Conservation (phyloP, 2,797 vertebrate genomes). For the Eupleurogrammus muticus region DNA sequence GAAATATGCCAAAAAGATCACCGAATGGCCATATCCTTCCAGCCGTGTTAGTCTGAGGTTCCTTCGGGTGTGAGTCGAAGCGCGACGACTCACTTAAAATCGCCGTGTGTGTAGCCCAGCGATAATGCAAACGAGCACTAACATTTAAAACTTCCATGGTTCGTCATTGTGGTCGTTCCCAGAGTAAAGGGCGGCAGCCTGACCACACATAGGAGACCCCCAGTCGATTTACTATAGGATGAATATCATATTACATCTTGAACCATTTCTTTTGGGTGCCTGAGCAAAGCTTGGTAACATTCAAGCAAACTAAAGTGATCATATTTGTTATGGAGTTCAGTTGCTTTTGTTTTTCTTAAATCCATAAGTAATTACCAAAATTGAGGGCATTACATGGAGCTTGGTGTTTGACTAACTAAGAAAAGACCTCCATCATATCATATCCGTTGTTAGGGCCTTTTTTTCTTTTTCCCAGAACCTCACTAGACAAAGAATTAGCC, state of each 20-base stretch:
- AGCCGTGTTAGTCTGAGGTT: neutral
- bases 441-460: neutral
- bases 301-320: neutral
- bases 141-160: conserved; percentile 24
- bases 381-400: neutral
- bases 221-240: neutral
- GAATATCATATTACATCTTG: neutral
- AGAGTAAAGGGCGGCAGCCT: neutral
- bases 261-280: neutral
- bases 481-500: neutral
- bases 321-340: neutral
- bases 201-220: neutral
- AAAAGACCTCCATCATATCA: neutral
- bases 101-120: too few relatives aligned
- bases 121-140: neutral
- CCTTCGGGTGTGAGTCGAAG: neutral
- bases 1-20: conserved; percentile 99
- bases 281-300: neutral
- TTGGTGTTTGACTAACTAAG: neutral
- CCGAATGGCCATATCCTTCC: conserved; percentile 99
- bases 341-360: neutral
- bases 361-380: neutral
- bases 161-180: conserved; percentile 21
- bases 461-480: neutral
- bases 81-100: neutral